These are phyloP conservation scores for Brevimyrus niger DNA, from an alignment of 2,113 vertebrate species.

Conservation along the genomic window DNA sequence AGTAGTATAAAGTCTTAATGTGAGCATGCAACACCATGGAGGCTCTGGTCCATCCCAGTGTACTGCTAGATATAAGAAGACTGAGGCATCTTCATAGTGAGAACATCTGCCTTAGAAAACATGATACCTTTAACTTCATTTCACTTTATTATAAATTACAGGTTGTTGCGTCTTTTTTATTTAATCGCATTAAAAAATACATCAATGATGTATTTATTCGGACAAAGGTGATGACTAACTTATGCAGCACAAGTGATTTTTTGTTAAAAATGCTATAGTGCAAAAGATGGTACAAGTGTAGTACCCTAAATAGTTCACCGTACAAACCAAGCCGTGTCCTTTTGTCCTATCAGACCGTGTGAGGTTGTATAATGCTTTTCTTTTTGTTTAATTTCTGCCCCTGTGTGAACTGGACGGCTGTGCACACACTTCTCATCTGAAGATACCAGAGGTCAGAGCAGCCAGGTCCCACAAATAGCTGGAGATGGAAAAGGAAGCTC, in stretches of 20 bases:
- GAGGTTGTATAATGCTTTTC: background rate
- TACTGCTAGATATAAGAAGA: background rate
- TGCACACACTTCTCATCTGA: background rate
- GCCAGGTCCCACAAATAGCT: background rate
- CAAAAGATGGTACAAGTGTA: background rate
- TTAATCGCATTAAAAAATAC: background rate
- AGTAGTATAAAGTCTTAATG: background rate
- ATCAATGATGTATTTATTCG: background rate
- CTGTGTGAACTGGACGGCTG: background rate
- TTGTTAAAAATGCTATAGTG: background rate
- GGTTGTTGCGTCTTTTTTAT: background rate
- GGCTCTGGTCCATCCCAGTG: background rate
- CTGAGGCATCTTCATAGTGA: background rate
- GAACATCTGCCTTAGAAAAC: background rate
- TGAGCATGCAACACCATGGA: background rate
- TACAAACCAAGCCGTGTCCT: background rate
- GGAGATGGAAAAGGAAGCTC: background rate
- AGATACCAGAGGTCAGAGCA: background rate
- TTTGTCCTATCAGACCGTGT: background rate
- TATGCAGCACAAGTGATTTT: background rate
- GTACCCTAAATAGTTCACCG: background rate
- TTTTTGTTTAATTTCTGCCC: background rate
- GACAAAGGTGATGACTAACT: background rate
- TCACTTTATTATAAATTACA: background rate
- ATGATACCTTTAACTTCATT: background rate